Conservation (phyloP, 2,113 vertebrate genomes). For the Reinhardtius hippoglossoides region DNA sequence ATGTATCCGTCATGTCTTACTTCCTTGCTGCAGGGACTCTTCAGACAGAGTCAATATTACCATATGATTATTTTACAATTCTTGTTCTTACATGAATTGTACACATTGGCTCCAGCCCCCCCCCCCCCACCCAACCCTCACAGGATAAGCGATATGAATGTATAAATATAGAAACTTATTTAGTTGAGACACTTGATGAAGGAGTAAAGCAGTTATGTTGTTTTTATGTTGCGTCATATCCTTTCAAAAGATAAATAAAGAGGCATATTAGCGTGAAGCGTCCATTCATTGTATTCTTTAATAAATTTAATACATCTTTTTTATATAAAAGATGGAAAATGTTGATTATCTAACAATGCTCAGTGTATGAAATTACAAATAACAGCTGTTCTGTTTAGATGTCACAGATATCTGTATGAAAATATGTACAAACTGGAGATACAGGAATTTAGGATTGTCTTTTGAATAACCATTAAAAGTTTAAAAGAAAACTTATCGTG, state of each 20-base stretch:
- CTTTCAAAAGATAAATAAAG: not conserved
- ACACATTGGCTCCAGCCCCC: too few species aligned
- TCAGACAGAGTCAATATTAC: too few species aligned
- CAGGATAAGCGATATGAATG: too few species aligned
- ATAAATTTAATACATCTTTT: not conserved
- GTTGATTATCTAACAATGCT: too few species aligned
- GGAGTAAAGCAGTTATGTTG: too few species aligned
- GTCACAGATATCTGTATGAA: not conserved
- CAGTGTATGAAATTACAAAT: too few species aligned
- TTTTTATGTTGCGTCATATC: not conserved
- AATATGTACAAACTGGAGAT: not conserved
- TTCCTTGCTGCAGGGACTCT: too few species aligned
- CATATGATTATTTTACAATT: too few species aligned
- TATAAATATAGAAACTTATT: too few species aligned
- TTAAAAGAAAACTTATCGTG: not conserved
- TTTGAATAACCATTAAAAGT: slow-evolving; percentile 4
- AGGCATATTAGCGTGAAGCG: not conserved
- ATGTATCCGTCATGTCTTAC: too few species aligned
- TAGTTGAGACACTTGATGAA: not conserved
- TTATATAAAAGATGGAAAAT: not conserved
- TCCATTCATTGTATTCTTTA: not conserved
- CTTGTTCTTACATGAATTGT: too few species aligned
- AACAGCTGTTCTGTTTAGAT: not conserved
- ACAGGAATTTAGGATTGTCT: not conserved
- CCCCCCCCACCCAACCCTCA: too few species aligned